Percentiles rank a stretch among this genome's conserved stretches.
phyloP scores from a whole-genome alignment of 2,797 vertebrate species.

The Pangasius larnaudii region DNA sequence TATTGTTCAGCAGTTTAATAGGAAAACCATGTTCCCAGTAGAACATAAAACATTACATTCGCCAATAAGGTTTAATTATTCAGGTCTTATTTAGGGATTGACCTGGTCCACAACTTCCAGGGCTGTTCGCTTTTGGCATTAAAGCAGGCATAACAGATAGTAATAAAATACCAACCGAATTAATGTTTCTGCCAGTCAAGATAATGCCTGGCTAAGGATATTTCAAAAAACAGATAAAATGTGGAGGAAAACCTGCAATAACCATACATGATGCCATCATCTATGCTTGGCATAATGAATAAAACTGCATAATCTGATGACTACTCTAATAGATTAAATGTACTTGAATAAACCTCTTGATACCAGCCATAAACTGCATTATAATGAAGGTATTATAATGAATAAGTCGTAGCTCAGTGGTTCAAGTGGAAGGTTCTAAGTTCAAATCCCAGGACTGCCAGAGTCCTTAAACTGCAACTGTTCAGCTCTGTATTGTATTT shows the following conservation, averaged over 20 bases:
- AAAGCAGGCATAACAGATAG: not conserved
- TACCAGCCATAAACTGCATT: not conserved
- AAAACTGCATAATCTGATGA: not conserved
- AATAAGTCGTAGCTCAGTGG: not conserved
- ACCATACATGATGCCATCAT: not conserved
- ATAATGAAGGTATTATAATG: not conserved
- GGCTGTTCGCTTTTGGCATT: not conserved
- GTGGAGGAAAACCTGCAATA: not conserved
- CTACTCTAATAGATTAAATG: not conserved
- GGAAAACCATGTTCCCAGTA: slow-evolving; percentile 44
- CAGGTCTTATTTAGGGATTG: slow-evolving; percentile 15
- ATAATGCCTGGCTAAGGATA: not conserved
- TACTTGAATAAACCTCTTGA: not conserved
- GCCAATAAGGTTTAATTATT: slow-evolving; percentile 50
- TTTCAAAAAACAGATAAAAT: not conserved
- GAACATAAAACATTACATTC: slow-evolving; percentile 48
- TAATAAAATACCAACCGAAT: not conserved
- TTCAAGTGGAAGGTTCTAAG: not conserved
- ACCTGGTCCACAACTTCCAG: slow-evolving; percentile 14
- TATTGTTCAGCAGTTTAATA: slow-evolving; percentile 53
- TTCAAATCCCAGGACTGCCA: not conserved
- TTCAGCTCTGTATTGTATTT: not conserved
- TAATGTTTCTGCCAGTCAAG: not conserved
- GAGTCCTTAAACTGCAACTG: not conserved
- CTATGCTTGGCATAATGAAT: not conserved